These are phyloP conservation scores for Zele albiditarsus DNA, from an alignment of 2,888 invertebrate species.

Conservation along the genomic window DNA sequence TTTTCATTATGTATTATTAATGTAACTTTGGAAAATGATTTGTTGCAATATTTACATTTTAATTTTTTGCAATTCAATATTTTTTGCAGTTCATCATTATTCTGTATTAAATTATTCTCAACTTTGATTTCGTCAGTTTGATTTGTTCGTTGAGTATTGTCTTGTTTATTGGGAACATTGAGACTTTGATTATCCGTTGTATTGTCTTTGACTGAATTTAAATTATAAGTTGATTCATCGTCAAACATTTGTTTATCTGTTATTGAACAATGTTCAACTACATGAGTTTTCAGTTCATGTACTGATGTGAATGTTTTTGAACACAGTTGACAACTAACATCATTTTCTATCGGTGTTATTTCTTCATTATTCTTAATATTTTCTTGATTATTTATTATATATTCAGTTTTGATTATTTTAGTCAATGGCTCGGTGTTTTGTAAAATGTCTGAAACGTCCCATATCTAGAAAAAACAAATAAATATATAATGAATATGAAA, in stretches of 20 bases:
- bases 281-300: slow-evolving; percentile 57
- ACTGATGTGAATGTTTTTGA: slow-evolving; percentile 53
- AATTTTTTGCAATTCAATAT: slow-evolving; percentile 48
- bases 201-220: neutral
- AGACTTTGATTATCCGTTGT: neutral
- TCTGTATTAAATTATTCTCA: neutral
- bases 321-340: slow-evolving; percentile 61
- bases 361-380: slow-evolving; percentile 33
- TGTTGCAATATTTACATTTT: slow-evolving; percentile 51
- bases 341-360: slow-evolving; percentile 40
- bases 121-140: neutral
- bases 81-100: slow-evolving; percentile 32
- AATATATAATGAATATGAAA: neutral
- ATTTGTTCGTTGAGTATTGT: neutral
- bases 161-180: neutral
- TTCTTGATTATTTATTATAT: slow-evolving; percentile 17
- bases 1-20: slow-evolving; percentile 32
- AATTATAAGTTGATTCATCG: neutral
- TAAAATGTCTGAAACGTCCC: neutral
- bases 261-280: slow-evolving; percentile 56
- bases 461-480: slow-evolving; percentile 1
- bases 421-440: slow-evolving; percentile 35
- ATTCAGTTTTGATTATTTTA: slow-evolving; percentile 35
- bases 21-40: slow-evolving; percentile 38
- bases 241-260: slow-evolving; percentile 32